phyloP scores from a whole-genome alignment of 2,888 invertebrate genomes.

The Troides oblongomaculatus region DNA sequence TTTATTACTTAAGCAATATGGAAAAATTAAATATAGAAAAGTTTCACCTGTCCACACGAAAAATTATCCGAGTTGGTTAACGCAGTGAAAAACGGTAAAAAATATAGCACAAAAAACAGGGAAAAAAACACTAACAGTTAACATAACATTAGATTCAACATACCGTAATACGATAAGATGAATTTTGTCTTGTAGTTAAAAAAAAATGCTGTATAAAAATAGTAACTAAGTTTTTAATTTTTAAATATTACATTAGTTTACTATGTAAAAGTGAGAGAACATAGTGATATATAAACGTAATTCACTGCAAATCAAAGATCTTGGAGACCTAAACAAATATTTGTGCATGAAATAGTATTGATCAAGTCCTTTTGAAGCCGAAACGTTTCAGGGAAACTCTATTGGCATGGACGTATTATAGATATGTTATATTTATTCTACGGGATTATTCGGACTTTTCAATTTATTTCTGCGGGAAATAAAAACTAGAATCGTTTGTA shows the following conservation, averaged over 20 bases:
- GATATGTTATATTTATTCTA: constrained; percentile 4
- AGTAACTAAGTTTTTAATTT: background rate
- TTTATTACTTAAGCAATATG: too few species aligned
- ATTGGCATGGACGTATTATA: background rate
- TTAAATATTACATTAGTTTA: background rate
- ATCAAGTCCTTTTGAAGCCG: constrained; percentile 21
- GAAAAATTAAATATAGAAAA: too few species aligned
- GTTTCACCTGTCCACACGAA: too few species aligned
- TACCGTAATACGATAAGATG: too few species aligned
- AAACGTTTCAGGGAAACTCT: constrained; percentile 12
- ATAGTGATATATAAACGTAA: constrained; percentile 15
- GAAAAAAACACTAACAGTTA: too few species aligned
- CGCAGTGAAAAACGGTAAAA: too few species aligned
- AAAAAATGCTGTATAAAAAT: too few species aligned
- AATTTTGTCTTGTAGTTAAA: too few species aligned
- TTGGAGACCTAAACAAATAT: constrained; percentile 23
- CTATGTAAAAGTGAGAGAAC: background rate
- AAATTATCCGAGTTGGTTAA: too few species aligned
- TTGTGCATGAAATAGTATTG: constrained; percentile 23
- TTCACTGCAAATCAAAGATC: constrained; percentile 20
- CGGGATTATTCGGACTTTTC: background rate
- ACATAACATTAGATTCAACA: too few species aligned
- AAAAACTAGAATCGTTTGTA: background rate
- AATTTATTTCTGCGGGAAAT: background rate
- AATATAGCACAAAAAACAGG: too few species aligned